Conservation (phyloP, 2,113 vertebrate genomes). For the Chascanopsetta lugubris region DNA sequence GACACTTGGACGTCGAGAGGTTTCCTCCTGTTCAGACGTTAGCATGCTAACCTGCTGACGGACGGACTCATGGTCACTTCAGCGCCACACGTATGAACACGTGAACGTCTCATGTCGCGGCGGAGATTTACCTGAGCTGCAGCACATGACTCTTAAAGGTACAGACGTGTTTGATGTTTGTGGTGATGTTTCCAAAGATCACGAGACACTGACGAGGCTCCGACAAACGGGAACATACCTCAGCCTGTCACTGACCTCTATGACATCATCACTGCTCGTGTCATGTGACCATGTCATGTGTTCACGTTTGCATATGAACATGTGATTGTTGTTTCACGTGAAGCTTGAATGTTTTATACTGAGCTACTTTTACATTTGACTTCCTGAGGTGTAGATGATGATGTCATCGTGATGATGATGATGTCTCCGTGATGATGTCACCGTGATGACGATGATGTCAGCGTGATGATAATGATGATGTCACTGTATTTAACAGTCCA, state of each 20-base stretch:
- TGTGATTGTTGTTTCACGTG: background rate
- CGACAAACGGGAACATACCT: background rate
- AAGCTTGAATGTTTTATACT: background rate
- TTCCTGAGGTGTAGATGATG: background rate
- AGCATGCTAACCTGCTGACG: background rate
- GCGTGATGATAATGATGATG: background rate
- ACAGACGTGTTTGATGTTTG: background rate
- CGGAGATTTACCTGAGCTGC: conserved; percentile 1
- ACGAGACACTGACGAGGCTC: background rate
- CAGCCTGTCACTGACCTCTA: too few relatives aligned
- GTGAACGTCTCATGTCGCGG: background rate
- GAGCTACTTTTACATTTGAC: too few relatives aligned
- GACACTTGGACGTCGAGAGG: background rate
- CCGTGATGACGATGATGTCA: background rate
- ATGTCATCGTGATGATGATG: background rate
- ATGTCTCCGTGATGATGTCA: background rate
- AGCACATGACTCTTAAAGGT: background rate
- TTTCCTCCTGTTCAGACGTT: background rate
- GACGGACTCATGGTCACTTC: background rate
- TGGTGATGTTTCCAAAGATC: background rate
- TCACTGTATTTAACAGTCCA: background rate
- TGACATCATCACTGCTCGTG: background rate
- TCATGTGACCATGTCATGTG: background rate
- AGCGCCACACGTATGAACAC: background rate
- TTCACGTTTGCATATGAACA: background rate